phyloP scores from a whole-genome alignment of 2,888 invertebrate species.

The Germaria angustata region DNA sequence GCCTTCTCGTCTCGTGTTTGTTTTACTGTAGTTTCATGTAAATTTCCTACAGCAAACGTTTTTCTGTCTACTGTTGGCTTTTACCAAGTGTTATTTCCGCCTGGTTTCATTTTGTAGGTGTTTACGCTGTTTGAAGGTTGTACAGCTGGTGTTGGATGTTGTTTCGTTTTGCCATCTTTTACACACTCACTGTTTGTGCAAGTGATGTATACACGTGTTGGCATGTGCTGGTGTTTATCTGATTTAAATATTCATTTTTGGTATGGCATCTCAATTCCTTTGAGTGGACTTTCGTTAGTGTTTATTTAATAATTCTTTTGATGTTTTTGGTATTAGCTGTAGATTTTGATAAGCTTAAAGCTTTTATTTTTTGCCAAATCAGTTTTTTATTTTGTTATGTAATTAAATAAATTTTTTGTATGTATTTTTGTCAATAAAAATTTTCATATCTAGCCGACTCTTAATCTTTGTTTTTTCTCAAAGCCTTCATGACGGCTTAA shows the following conservation, averaged over 20 bases:
- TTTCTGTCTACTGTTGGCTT: background rate
- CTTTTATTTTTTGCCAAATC: too few relatives aligned
- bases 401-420: too few relatives aligned
- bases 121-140: background rate
- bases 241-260: conserved; percentile 4
- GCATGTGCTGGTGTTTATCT: background rate
- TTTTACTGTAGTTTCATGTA: conserved; percentile 23
- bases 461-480: too few relatives aligned
- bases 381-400: too few relatives aligned
- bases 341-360: background rate
- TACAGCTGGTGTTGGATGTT: background rate
- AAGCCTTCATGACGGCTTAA: too few relatives aligned
- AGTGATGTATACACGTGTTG: background rate
- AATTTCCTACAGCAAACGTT: background rate
- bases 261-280: background rate
- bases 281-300: background rate
- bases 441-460: too few relatives aligned
- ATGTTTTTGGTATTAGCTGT: background rate
- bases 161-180: background rate
- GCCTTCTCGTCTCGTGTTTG: background rate
- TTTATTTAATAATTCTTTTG: background rate
- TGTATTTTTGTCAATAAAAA: too few relatives aligned
- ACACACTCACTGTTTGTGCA: background rate
- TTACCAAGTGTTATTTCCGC: conserved; percentile 29
- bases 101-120: conserved; percentile 4